Evolutionary conservation across 30 jellyfish, hydroid and myxozoan genomes (phyloP), one percentile per base, ranked within the genome.

Genomic region (Euphysa ruthae): DNA sequence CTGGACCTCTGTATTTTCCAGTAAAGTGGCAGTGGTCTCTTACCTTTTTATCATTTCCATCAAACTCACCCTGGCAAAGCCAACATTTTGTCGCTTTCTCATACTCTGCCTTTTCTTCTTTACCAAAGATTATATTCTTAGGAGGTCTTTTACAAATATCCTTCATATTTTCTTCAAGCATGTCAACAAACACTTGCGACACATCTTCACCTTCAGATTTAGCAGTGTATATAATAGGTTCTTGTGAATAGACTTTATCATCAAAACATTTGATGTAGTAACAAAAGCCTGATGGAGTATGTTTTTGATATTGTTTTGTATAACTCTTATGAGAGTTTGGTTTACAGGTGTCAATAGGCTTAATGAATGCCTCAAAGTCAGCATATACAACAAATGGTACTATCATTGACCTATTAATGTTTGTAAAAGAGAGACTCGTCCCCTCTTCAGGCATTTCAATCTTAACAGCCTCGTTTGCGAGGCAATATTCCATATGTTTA

Each of bases 1-100:
- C 84, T 4, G 89, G 84, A 35, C 89, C 89, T 25, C 89, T 50
- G 63, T 61, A 74, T 20, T 23, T 16, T 29, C 84, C 89, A 13
- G 89, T 74, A 18, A 23, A 34, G 26, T 74, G 89, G 63, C 74
- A 43, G 49, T 74, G 89, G 33, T 74, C 89, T 63, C 74, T 28
- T 24, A 74, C 89, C 35, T 70, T 70, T 29, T 46, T 10, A 8
- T 2, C n/a, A n/a, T n/a, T n/a, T n/a, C n/a, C n/a, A n/a, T n/a
- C n/a, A n/a, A n/a, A n/a, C n/a, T n/a, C n/a, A n/a, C n/a, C n/a
- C n/a, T n/a, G n/a, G n/a, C n/a, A n/a, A n/a, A n/a, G n/a, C n/a
- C n/a, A n/a, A n/a, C n/a, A n/a, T n/a, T n/a, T n/a, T n/a, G n/a
- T n/a, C n/a, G n/a, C n/a, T n/a, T n/a, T n/a, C n/a, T n/a, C n/a